Percentiles rank a stretch among this genome's conserved stretches.
These are phyloP conservation scores for Cranoglanis bouderius DNA, from an alignment of 2,113 vertebrate genomes.

Conservation along the genomic window DNA sequence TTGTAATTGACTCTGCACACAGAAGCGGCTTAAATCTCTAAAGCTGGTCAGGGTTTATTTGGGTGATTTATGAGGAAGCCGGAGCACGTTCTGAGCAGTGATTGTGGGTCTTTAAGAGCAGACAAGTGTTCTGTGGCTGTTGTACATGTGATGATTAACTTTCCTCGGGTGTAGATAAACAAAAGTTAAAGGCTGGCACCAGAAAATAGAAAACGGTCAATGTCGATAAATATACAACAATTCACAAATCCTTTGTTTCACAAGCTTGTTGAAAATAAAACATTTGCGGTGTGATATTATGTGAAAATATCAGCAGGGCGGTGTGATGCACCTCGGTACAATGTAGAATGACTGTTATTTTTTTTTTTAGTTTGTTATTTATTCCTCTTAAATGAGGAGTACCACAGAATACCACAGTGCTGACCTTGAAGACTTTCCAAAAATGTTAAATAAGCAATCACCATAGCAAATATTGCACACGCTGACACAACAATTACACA, in stretches of 20 bases:
- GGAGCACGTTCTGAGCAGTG: neutral
- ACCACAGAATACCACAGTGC: no score
- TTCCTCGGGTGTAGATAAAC: neutral
- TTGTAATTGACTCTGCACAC: constrained; percentile 44
- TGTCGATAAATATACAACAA: neutral
- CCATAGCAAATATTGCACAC: no score
- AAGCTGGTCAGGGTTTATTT: constrained; percentile 37
- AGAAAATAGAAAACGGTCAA: neutral
- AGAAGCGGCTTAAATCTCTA: constrained; percentile 1
- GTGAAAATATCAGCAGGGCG: neutral
- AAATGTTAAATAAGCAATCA: no score
- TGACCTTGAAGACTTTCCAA: no score
- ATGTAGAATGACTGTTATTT: neutral
- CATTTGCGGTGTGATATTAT: neutral
- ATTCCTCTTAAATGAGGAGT: neutral
- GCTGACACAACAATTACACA: no score
- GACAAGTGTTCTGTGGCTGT: neutral
- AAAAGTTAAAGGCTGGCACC: neutral
- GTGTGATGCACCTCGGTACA: neutral
- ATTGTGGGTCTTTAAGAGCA: constrained; percentile 15
- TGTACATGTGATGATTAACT: neutral
- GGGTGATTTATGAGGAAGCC: constrained; percentile 20
- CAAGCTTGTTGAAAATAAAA: neutral
- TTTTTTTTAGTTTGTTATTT: no score
- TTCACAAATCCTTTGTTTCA: neutral